Conservation (phyloP, 2,113 vertebrate species). For the Plestiodon gilberti region DNA sequence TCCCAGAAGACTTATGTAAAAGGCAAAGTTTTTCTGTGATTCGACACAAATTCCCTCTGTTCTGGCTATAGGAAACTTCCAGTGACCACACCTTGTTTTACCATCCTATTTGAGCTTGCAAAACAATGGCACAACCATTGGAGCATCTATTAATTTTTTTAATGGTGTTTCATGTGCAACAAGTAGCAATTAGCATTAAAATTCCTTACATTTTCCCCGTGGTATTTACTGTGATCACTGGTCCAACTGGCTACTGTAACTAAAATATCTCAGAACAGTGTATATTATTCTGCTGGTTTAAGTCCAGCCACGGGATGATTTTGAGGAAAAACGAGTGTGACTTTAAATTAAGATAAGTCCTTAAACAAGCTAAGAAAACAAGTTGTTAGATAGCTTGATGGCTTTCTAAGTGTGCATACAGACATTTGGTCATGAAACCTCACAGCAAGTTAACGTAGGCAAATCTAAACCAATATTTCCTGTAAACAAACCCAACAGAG, state of each 20-base stretch:
- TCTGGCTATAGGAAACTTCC: too few relatives aligned
- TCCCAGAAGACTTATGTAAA: not conserved
- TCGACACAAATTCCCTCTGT: too few relatives aligned
- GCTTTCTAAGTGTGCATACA: not conserved
- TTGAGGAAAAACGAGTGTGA: not conserved
- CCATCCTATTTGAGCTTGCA: too few relatives aligned
- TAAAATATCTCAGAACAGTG: not conserved
- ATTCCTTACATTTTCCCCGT: not conserved
- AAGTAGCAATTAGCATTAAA: not conserved
- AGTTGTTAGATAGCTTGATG: not conserved
- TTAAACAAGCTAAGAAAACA: too few relatives aligned
- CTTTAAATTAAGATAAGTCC: not conserved
- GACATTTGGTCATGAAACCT: not conserved
- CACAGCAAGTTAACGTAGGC: too few relatives aligned
- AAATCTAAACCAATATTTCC: not conserved
- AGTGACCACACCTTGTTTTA: too few relatives aligned
- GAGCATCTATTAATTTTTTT: too few relatives aligned
- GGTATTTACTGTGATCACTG: not conserved
- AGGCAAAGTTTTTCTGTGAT: conserved; percentile 23
- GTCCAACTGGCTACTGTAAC: not conserved
- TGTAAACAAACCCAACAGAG: not conserved
- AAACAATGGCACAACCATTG: too few relatives aligned
- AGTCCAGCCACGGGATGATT: not conserved
- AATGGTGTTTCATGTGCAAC: not conserved
- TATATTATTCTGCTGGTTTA: not conserved